Evolutionary conservation across 2,888 invertebrate species (phyloP).

Genomic region (Idaea aversata): DNA sequence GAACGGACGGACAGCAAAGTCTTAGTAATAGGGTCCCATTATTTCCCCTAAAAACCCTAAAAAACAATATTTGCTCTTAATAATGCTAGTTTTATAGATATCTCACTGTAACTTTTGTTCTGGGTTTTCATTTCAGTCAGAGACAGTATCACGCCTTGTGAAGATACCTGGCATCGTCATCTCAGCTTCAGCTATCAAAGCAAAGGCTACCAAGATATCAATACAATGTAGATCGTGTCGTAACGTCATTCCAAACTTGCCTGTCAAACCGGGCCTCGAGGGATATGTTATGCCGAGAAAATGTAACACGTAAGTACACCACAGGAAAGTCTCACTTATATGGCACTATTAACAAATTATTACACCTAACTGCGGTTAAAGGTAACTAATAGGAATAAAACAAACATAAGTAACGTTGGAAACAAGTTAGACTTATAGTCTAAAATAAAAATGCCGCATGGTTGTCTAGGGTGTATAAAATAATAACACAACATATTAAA

Average conservation of each 20-base stretch:
- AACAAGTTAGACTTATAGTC: no score
- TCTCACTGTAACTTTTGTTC: not conserved
- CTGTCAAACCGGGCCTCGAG: conserved; percentile 96
- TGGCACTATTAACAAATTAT: not conserved
- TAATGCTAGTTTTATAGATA: no score
- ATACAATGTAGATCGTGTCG: conserved; percentile 97
- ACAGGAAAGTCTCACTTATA: not conserved
- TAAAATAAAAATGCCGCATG: no score
- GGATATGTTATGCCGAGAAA: conserved; percentile 97
- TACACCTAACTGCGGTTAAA: no score
- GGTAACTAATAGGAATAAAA: no score
- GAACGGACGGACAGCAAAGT: no score
- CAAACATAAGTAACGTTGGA: no score
- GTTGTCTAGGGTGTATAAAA: no score
- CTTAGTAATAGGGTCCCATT: not conserved
- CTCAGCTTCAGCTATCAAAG: conserved; percentile 94
- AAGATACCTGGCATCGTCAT: conserved; percentile 98
- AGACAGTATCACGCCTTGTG: conserved; percentile 94
- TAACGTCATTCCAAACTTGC: conserved; percentile 92
- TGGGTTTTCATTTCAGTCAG: conserved; percentile 86
- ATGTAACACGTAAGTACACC: conserved; percentile 89
- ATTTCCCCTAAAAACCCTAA: no score
- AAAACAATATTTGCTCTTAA: not conserved
- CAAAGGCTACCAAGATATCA: conserved; percentile 96
- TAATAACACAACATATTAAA: no score